Percentiles rank a stretch among this genome's conserved stretches.
phyloP scores from a whole-genome alignment of 2,797 vertebrate genomes.

The Clamator glandarius region DNA sequence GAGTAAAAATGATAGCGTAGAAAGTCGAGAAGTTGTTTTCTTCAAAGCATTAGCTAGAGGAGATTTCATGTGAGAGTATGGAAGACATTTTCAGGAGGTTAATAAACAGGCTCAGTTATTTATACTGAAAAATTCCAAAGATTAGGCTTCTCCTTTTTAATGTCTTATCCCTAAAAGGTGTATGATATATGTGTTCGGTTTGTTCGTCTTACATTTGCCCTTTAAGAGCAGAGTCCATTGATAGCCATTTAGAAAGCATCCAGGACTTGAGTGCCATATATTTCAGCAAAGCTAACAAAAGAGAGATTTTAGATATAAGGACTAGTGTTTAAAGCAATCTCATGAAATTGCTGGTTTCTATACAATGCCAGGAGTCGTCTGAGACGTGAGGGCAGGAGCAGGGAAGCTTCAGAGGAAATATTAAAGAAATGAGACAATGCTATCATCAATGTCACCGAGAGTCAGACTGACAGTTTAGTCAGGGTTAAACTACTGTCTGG shows the following conservation, averaged over 20 bases:
- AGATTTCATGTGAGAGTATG: not conserved
- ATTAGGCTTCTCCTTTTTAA: conserved; percentile 48
- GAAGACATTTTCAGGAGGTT: not conserved
- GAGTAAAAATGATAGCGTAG: not conserved
- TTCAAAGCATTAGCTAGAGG: not conserved
- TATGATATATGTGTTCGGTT: not conserved
- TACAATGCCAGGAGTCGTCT: not conserved
- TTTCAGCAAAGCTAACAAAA: conserved; percentile 36
- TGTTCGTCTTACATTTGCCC: conserved; percentile 1
- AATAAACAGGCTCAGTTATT: conserved; percentile 41
- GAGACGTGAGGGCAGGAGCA: not conserved
- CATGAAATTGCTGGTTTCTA: not conserved
- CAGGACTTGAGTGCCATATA: not conserved
- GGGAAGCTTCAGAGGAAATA: not conserved
- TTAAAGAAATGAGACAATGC: not conserved
- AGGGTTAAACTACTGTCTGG: not conserved
- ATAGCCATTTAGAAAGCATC: conserved; percentile 23
- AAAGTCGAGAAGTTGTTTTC: not conserved
- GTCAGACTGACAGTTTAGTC: not conserved
- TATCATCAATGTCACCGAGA: not conserved
- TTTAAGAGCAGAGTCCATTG: conserved; percentile 21
- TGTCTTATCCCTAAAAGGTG: conserved; percentile 29
- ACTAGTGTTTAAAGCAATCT: not conserved
- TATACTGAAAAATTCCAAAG: conserved; percentile 55
- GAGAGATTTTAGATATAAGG: not conserved